These are phyloP conservation scores for Anthonomus grandis DNA, from an alignment of 1,140 invertebrate genomes.

Conservation along the genomic window DNA sequence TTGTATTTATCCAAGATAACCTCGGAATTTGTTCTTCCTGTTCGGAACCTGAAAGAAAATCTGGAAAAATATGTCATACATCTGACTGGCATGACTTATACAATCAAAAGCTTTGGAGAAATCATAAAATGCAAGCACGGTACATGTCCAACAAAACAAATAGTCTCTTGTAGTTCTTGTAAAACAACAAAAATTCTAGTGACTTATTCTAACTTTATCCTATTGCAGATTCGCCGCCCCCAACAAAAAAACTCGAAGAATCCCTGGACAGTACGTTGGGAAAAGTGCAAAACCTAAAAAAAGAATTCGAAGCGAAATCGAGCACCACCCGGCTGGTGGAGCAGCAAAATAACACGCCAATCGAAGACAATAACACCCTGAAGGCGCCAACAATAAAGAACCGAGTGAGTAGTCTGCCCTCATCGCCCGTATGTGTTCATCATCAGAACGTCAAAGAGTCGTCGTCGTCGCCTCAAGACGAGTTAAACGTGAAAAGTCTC, in stretches of 20 bases:
- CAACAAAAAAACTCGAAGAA: constrained; percentile 31
- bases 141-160: no score
- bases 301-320: constrained; percentile 80
- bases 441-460: constrained; percentile 34
- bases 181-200: no score
- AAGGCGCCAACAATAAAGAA: constrained; percentile 32
- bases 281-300: constrained; percentile 77
- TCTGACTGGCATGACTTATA: no score
- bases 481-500: constrained; percentile 69
- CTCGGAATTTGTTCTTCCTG: no score
- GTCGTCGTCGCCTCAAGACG: constrained; percentile 56
- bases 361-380: constrained; percentile 8
- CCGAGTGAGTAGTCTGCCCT: constrained; percentile 54
- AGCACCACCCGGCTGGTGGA: constrained; percentile 47
- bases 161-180: no score
- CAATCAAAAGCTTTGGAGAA: no score
- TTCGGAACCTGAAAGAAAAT: no score
- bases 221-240: background rate
- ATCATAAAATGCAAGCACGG: no score
- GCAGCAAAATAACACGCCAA: constrained; percentile 27
- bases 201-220: no score
- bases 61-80: no score
- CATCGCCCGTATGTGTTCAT: constrained; percentile 58
- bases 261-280: constrained; percentile 51
- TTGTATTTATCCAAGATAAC: no score